phyloP scores from a whole-genome alignment of 1,140 invertebrate species.

The Teleogryllus occipitalis region DNA sequence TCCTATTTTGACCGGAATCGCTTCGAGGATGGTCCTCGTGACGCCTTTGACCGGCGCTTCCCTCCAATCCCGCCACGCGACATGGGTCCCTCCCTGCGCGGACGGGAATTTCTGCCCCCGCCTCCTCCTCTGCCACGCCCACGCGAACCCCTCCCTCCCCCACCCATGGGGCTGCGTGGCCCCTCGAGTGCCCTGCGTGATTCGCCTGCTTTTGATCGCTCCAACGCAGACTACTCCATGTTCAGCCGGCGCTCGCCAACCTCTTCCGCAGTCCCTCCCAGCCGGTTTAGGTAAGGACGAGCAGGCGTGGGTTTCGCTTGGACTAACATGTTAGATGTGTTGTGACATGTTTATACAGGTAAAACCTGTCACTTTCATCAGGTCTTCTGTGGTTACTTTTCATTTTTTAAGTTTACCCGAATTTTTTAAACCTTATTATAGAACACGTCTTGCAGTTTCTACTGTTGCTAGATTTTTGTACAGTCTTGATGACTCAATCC shows the following conservation, averaged over 20 bases:
- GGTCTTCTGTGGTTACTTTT: slow-evolving; percentile 28
- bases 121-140: slow-evolving; percentile 49
- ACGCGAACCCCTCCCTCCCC: slow-evolving; percentile 37
- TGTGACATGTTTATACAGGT: slow-evolving; percentile 29
- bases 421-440: slow-evolving; percentile 21
- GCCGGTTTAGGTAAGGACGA: slow-evolving; percentile 42
- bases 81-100: slow-evolving; percentile 48
- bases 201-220: slow-evolving; percentile 26
- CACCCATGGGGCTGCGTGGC: slow-evolving; percentile 39
- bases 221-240: slow-evolving; percentile 63
- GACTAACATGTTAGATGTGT: slow-evolving; percentile 36
- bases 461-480: no score
- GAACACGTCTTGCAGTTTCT: slow-evolving; percentile 26
- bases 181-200: slow-evolving; percentile 32
- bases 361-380: slow-evolving; percentile 39
- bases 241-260: slow-evolving; percentile 71
- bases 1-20: slow-evolving; percentile 21
- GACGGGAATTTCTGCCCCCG: slow-evolving; percentile 54
- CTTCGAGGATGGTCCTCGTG: slow-evolving; percentile 60
- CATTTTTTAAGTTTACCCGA: background rate
- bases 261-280: slow-evolving; percentile 37
- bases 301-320: slow-evolving; percentile 25
- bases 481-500: no score
- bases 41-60: slow-evolving; percentile 70
- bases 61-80: slow-evolving; percentile 51